Evolutionary conservation across 1,140 invertebrate species (phyloP), one percentile per base, ranked within the genome.

Genomic region (Zaprionus capensis): DNA sequence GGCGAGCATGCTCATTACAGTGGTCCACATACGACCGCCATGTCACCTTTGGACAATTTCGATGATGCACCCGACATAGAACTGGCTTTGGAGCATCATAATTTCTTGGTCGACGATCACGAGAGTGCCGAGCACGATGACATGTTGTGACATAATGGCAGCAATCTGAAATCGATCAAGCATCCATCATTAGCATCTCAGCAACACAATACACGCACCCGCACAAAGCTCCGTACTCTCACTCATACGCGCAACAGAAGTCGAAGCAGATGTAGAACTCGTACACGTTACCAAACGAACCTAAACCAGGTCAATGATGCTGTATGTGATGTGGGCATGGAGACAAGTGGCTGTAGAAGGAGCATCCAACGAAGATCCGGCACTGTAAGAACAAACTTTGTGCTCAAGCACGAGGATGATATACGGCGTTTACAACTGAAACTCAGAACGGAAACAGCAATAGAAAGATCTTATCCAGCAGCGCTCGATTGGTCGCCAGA

Each of bases 101-200:
- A 93, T 55, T 93, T 94, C 41, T 85, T 93, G 15, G 93, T 93
- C 55, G 93, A 93, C 77, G 81, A 93, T n/a, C 92, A 94, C 68
- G 91, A 86, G 31, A 93, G 93, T 78, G 83, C 85, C 78, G 93
- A 83, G 4, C 77, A 78, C 5, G 86, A 91, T 41, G 93, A 94
- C 53, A 93, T 94, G 91, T 94, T 94, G 94, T 94, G 94, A 94
- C 94, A 94, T 61, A 79, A 78, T 82, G 59, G 55, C 53, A 75
- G 22, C 22, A 22, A 68, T 66, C 34, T 26, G 31, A 51, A 26
- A 22, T 24, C 34, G n/a, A 11, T 38, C 51, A 34, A 49, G 15
- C 14, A 14, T 57, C 41, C 17, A 24, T 44, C 22, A 28, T 12
- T n/a, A n/a, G 22, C 22, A 22, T 44, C 41, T 34, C 22, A 22